Evolutionary conservation across 92 coral and sea anemone genomes (phyloP), one percentile per base, ranked within the genome.

Genomic region (Bergia puertoricense): DNA sequence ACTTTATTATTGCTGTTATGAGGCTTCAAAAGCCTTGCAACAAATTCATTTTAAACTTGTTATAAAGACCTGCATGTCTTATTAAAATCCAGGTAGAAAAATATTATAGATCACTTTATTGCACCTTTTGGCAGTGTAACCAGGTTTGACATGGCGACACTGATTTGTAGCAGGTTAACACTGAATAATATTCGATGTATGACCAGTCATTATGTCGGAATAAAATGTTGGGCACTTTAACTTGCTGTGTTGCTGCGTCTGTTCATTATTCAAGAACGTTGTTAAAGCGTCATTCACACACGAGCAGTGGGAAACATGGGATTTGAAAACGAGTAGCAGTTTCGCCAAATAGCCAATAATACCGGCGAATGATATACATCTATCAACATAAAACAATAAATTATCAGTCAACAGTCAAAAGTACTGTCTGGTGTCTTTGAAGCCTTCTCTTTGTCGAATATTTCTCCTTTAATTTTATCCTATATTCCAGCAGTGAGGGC

Each of bases 151-250:
- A 22, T 23, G 82, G 67, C 23, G 82, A 37, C 66, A 68, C 43
- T 66, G 22, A 15, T 6, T 40, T 79, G 22, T 9, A 74, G 77
- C 46, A 16, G 46, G 77, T 40, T 43, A 40, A 80, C 66, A 9
- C 71, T 46, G 79, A 69, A 18, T 30, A 30, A 30, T 23, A 46
- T 71, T 84, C 87, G 20, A 84, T 84, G 87, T 69, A 68, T 46
- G 79, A 51, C 23, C n/a, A 11, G 78, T 84, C 87, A 43, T 50
- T 30, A 18, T 36, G 41, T 66, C 59, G 65, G 50, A 83, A 67
- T 84, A 71, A 84, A 84, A 71, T 84, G 79, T 84, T 50, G 79
- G 87, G 87, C 87, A 71, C 67, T 42, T 83, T 46, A 30, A 10
- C 62, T 9, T 22, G 40, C 14, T 51, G 22, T 11, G 41, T 73